phyloP scores from a whole-genome alignment of 2,113 vertebrate genomes.

The Macrotis lagotis region DNA sequence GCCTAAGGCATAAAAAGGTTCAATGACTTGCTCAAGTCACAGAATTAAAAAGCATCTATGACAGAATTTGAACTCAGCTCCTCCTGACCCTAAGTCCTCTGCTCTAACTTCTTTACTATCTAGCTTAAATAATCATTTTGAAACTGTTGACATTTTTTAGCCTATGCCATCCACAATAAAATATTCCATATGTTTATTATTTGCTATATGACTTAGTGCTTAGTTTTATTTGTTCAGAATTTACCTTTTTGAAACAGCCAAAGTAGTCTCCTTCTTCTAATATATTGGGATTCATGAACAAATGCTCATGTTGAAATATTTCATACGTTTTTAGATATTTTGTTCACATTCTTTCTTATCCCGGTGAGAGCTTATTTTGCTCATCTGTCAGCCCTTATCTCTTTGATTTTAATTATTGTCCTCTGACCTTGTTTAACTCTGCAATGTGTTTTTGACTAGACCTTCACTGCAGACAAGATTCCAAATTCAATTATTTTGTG shows the following conservation, averaged over 20 bases:
- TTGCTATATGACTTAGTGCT: not conserved
- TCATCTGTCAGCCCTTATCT: not conserved
- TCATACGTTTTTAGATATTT: not conserved
- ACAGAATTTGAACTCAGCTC: not conserved
- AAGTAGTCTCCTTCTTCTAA: not conserved
- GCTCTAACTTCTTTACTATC: not conserved
- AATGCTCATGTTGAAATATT: not conserved
- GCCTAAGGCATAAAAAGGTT: not conserved
- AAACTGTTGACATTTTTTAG: not conserved
- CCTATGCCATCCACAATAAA: not conserved
- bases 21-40: not conserved
- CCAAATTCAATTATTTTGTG: not conserved
- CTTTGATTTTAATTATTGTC: not conserved
- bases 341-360: not conserved
- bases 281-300: not conserved
- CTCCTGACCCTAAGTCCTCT: not conserved
- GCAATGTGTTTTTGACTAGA: not conserved
- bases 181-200: not conserved
- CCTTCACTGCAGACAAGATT: not conserved
- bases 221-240: conserved; percentile 25
- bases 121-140: not conserved
- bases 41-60: not conserved
- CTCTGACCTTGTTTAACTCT: not conserved
- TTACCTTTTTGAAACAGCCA: not conserved
- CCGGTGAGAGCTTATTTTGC: not conserved